Percentiles rank a stretch among this genome's conserved stretches.
Evolutionary conservation across 1,140 invertebrate species (phyloP).

Genomic region (Drosophila ogumai): DNA sequence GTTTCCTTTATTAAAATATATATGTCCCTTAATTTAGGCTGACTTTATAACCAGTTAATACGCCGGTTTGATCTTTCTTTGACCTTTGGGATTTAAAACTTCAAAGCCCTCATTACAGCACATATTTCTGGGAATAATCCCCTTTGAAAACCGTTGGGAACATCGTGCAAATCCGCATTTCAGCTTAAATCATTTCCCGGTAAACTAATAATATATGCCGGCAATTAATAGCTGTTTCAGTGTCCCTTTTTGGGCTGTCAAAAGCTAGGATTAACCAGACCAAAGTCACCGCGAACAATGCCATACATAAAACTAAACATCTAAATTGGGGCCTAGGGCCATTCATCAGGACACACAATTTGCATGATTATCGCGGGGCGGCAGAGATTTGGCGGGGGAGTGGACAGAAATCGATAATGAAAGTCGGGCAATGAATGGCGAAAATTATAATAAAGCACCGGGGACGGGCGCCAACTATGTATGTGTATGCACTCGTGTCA

Average conservation of each 20-base stretch:
- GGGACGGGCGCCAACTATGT: conserved; percentile 4
- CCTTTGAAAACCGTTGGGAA: neutral
- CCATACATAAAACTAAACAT: conserved; percentile 53
- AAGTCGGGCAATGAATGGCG: conserved; percentile 56
- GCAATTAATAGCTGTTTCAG: conserved; percentile 41
- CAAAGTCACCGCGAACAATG: conserved; percentile 40
- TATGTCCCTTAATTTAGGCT: too few relatives aligned
- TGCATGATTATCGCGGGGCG: conserved; percentile 54
- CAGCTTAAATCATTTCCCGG: conserved; percentile 3
- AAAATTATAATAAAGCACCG: conserved; percentile 56
- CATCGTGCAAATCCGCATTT: conserved; percentile 5
- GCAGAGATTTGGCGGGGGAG: conserved; percentile 6
- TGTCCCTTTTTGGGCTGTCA: conserved; percentile 28
- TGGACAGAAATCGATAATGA: conserved; percentile 67
- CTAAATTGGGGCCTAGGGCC: conserved; percentile 60
- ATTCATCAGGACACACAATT: conserved; percentile 65
- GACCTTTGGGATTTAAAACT: conserved; percentile 1
- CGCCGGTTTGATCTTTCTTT: neutral
- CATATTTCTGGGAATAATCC: conserved; percentile 2
- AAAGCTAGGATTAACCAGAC: conserved; percentile 45
- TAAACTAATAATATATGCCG: conserved; percentile 23
- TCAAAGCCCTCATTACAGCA: conserved; percentile 14
- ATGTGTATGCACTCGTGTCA: conserved; percentile 40
- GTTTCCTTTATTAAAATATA: neutral
- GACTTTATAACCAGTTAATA: too few relatives aligned